Conservation (phyloP, 1,140 invertebrate species). For the Scylla paramamosain region DNA sequence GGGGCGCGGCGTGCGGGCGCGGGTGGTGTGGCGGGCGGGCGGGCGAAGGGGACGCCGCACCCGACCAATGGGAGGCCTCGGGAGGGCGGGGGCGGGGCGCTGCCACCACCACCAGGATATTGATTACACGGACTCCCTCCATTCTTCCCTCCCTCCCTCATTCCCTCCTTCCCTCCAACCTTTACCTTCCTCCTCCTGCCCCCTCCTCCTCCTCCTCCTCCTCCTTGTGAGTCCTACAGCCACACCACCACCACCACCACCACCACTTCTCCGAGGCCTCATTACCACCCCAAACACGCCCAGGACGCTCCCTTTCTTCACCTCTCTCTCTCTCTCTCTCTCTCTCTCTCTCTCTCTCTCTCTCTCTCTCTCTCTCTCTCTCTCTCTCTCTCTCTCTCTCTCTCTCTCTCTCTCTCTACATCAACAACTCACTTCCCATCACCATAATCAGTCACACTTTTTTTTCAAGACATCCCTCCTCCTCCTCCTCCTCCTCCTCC, state of each 20-base stretch:
- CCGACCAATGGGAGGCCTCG: neutral
- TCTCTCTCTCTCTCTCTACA: neutral
- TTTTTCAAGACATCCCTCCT: neutral
- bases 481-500: too few species aligned
- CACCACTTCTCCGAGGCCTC: neutral
- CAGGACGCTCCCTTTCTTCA: neutral
- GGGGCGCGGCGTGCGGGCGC: neutral
- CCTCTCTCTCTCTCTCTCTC: neutral
- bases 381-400: neutral
- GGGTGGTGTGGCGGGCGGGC: neutral
- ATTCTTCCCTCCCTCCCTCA: neutral
- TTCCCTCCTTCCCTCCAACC: neutral
- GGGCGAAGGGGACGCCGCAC: neutral
- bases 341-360: constrained; percentile 20
- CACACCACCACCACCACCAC: constrained; percentile 3
- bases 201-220: constrained; percentile 6
- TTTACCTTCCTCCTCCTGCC: too few species aligned
- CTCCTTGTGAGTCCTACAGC: neutral
- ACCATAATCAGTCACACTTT: neutral
- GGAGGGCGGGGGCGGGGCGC: neutral
- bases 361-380: too few species aligned
- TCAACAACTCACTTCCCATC: neutral
- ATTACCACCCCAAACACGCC: neutral
- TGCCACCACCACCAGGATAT: neutral
- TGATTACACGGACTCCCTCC: constrained; percentile 30